A percentile compares a stretch with the other conserved stretches of the same genome.
These are phyloP conservation scores for Proisotoma minuta DNA, from an alignment of 2,888 invertebrate species.

Conservation along the genomic window DNA sequence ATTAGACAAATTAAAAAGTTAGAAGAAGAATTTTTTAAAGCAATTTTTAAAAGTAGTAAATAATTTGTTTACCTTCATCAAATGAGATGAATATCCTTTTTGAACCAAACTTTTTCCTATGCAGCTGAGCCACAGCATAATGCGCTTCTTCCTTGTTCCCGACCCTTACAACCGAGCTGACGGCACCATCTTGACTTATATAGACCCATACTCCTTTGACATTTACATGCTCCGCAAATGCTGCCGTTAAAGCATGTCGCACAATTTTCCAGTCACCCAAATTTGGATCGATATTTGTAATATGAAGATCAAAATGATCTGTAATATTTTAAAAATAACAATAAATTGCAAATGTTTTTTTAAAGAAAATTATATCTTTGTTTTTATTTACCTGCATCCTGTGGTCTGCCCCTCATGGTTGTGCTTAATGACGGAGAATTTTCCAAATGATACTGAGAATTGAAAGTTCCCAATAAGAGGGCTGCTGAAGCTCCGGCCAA, in stretches of 20 bases:
- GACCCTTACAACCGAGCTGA: constrained; percentile 67
- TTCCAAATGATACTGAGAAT: not conserved
- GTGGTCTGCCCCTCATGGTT: constrained; percentile 14
- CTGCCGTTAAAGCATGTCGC: constrained; percentile 15
- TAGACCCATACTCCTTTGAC: constrained; percentile 28
- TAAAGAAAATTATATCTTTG: constrained; percentile 2
- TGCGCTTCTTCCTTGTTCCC: constrained; percentile 63
- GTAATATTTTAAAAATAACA: not conserved
- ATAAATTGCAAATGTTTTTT: constrained; percentile 3
- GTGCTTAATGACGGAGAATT: not conserved
- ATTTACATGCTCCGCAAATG: constrained; percentile 28
- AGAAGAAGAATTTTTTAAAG: constrained; percentile 49
- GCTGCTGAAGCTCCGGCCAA: not conserved
- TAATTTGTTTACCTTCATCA: constrained; percentile 57
- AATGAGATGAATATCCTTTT: constrained; percentile 74
- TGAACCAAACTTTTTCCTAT: constrained; percentile 74
- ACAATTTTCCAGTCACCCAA: constrained; percentile 33
- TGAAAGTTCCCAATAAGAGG: not conserved
- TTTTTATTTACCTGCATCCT: constrained; percentile 1
- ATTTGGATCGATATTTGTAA: constrained; percentile 27
- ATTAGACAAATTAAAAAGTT: not conserved
- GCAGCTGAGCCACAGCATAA: constrained; percentile 71
- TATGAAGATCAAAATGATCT: constrained; percentile 29
- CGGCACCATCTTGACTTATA: constrained; percentile 60
- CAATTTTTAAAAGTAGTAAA: constrained; percentile 43